phyloP scores from a whole-genome alignment of 2,113 vertebrate genomes.

The Phaethornis superciliosus region DNA sequence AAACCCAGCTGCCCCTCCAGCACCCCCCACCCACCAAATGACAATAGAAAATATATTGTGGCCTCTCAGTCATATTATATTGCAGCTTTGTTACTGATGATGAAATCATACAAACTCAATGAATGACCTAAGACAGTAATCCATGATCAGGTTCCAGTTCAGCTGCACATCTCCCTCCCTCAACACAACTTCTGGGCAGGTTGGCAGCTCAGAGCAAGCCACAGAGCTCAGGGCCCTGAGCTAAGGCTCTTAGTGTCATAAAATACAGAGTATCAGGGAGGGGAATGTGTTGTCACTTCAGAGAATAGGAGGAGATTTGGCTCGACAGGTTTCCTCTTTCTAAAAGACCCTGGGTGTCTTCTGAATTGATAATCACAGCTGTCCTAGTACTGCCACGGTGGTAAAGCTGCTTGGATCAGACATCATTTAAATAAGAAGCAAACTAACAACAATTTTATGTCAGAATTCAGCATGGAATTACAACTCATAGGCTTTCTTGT shows the following conservation, averaged over 20 bases:
- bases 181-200: neutral
- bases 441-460: constrained; percentile 38
- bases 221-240: neutral
- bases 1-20: constrained; percentile 49
- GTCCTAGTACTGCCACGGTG: neutral
- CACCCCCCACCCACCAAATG: neutral
- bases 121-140: constrained; percentile 51
- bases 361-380: neutral
- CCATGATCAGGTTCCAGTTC: constrained; percentile 13
- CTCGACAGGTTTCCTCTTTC: constrained; percentile 20
- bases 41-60: constrained; percentile 48
- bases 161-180: constrained; percentile 49
- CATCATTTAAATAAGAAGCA: constrained; percentile 21
- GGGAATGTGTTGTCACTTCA: neutral
- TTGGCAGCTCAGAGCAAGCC: neutral
- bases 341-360: neutral
- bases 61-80: constrained; percentile 75
- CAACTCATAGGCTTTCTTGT: constrained; percentile 49
- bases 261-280: neutral
- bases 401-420: constrained; percentile 34
- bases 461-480: constrained; percentile 27
- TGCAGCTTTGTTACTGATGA: constrained; percentile 75
- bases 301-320: neutral
- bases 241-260: neutral
- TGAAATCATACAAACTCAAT: constrained; percentile 52